phyloP scores from a whole-genome alignment of 2,888 invertebrate genomes.

The Gymnoscelis rufifasciata region DNA sequence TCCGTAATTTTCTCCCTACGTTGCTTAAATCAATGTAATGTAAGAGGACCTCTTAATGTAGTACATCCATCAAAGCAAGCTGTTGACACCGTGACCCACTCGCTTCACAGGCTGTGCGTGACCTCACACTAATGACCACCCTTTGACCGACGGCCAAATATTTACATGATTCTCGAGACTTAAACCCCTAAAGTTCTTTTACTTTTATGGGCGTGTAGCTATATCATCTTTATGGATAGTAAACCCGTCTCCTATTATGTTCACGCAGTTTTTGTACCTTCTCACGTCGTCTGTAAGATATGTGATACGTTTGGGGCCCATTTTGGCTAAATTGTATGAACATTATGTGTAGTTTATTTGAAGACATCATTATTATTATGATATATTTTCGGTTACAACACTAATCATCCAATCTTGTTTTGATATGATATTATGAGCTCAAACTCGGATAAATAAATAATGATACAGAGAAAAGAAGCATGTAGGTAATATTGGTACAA shows the following conservation, averaged over 20 bases:
- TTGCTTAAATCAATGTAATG: neutral
- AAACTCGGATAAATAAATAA: no score
- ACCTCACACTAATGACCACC: slow-evolving; percentile 17
- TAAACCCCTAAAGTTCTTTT: slow-evolving; percentile 6
- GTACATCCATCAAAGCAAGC: slow-evolving; percentile 5
- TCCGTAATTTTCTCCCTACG: neutral
- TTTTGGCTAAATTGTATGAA: neutral
- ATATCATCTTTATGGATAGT: slow-evolving; percentile 6
- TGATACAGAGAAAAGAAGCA: no score
- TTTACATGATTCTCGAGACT: slow-evolving; percentile 12
- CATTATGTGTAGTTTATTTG: no score
- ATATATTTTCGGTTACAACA: no score
- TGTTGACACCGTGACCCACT: slow-evolving; percentile 31
- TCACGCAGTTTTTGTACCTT: slow-evolving; percentile 14
- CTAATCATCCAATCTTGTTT: no score
- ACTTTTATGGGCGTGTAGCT: slow-evolving; percentile 1
- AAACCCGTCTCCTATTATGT: slow-evolving; percentile 1
- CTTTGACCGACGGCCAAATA: slow-evolving; percentile 19
- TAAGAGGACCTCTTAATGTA: neutral
- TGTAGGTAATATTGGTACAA: no score
- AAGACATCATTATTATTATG: no score
- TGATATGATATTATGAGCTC: no score
- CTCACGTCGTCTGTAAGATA: neutral
- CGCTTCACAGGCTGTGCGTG: slow-evolving; percentile 30
- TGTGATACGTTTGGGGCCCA: neutral